Evolutionary conservation across 2,797 vertebrate genomes (phyloP).

Genomic region (Ispidina lecontei): DNA sequence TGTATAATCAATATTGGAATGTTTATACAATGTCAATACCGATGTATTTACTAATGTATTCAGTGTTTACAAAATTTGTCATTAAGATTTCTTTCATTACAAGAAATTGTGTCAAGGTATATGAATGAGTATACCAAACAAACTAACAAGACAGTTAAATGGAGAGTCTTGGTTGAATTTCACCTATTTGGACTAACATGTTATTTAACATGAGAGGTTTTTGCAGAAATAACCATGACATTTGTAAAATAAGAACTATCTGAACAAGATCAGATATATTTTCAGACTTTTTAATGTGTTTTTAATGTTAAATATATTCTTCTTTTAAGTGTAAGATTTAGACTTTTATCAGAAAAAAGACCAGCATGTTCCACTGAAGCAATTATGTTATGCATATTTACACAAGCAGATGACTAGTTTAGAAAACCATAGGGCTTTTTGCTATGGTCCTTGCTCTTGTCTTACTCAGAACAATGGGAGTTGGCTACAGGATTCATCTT

Average conservation of each 20-base stretch:
- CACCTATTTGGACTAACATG: background rate
- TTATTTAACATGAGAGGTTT: background rate
- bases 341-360: background rate
- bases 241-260: background rate
- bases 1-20: conserved; percentile 26
- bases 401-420: background rate
- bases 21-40: conserved; percentile 2
- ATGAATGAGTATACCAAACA: conserved; percentile 11
- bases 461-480: background rate
- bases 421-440: background rate
- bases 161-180: background rate
- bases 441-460: background rate
- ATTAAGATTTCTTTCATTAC: conserved; percentile 6
- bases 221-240: conserved; percentile 5
- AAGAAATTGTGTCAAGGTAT: background rate
- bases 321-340: background rate
- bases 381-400: background rate
- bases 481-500: background rate
- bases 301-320: conserved; percentile 33
- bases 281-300: background rate
- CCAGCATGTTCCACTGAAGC: background rate
- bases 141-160: conserved; percentile 28
- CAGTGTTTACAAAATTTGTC: background rate
- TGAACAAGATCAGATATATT: conserved; percentile 3
- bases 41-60: background rate